Evolutionary conservation across 2,888 invertebrate genomes (phyloP).

Genomic region (Rapana venosa): DNA sequence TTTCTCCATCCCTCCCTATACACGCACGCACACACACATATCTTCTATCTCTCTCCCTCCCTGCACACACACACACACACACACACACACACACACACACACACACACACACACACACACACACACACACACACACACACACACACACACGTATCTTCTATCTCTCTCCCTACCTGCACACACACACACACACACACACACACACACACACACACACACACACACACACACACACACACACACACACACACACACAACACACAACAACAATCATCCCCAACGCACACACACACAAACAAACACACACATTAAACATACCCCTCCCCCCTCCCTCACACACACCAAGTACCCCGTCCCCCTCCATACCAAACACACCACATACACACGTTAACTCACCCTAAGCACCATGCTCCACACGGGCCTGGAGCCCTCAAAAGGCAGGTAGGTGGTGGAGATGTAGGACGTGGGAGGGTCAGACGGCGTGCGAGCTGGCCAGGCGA

Average conservation of each 20-base stretch:
- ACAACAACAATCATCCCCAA: no score
- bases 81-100: not conserved
- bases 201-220: not conserved
- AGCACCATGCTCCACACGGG: slow-evolving; percentile 60
- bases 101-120: not conserved
- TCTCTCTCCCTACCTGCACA: no score
- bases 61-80: no score
- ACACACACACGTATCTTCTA: no score
- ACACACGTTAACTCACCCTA: slow-evolving; percentile 52
- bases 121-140: no score
- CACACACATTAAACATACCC: not conserved
- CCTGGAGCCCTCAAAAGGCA: slow-evolving; percentile 52
- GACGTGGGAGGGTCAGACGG: slow-evolving; percentile 51
- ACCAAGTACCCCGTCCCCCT: not conserved
- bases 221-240: not conserved
- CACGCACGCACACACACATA: no score
- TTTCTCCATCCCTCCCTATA: no score
- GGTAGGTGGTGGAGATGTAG: slow-evolving; percentile 53
- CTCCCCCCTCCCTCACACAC: not conserved
- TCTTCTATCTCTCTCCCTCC: no score
- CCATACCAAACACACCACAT: not conserved
- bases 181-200: no score
- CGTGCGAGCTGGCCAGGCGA: slow-evolving; percentile 51
- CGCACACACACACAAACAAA: not conserved
- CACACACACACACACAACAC: not conserved